Base-by-base conservation (phyloP, 2,797 vertebrate genomes). In the Dendrocincla fuliginosa region DNA sequence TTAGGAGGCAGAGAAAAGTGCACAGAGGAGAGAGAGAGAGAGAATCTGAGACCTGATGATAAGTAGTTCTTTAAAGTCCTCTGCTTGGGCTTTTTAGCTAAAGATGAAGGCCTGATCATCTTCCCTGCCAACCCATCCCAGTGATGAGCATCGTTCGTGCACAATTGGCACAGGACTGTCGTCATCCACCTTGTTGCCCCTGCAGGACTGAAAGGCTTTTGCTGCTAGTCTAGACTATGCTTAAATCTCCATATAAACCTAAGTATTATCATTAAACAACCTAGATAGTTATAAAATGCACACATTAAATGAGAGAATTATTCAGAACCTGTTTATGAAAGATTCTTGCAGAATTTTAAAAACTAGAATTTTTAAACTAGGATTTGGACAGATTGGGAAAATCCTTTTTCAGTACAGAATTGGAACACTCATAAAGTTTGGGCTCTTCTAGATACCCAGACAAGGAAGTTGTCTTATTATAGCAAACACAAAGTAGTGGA, bases 221-320 rank as follows among this genome's bases (percentile, higher is more conserved):
- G 61, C 59, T 95, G 32, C 13, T 81, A 46, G 47, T 81, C 52
- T 76, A 35, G 27, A n/a, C 12, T 69, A 55, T 47, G 13, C 44
- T 71, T 11, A 77, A 64, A 32, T 61, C 56, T 80, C 68, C 35
- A 55, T 15, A 71, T 78, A 86, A 95, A 84, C 16, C 13, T 30
- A 52, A 53, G 11, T 11, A 49, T 78, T 86, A 49, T 42, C 10
- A 20, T 75, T 52, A 88, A 94, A n/a, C 23, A 50, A 59, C 53
- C 23, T 64, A 52, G 33, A 75, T 13, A 76, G 42, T 74, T 86
- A 76, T 10, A 30, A 84, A 71, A 20, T 28, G 22, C 60, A 44
- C 27, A 37, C n/a, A 30, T 75, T 91, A 88, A 93, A 80, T 57
- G 6, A 86, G 67, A 90, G n/a, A 92, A 95, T 65, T 65, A 68